Percentiles rank a stretch among this genome's conserved stretches.
phyloP scores from a whole-genome alignment of 1,140 invertebrate genomes.

The Drosophila ogumai region DNA sequence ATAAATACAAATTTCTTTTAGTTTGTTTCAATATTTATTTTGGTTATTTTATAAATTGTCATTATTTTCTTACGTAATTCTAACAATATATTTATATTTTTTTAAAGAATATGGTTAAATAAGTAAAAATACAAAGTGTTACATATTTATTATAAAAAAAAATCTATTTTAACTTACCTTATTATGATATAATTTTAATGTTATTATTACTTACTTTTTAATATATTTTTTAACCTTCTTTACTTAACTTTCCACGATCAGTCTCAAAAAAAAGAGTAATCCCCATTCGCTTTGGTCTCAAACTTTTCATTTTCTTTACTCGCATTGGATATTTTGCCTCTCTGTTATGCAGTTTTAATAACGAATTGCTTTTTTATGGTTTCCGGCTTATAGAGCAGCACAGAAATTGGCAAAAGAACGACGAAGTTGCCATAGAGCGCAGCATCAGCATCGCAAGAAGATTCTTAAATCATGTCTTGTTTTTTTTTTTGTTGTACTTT shows the following conservation, averaged over 20 bases:
- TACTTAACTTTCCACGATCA: neutral
- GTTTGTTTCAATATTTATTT: neutral
- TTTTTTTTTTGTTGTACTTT: neutral
- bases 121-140: too few species aligned
- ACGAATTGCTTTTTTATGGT: slow-evolving; percentile 82
- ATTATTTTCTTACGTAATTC: too few species aligned
- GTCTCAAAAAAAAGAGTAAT: slow-evolving; percentile 1
- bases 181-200: neutral
- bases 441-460: slow-evolving; percentile 27
- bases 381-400: slow-evolving; percentile 74
- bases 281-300: slow-evolving; percentile 1
- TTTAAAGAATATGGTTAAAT: too few species aligned
- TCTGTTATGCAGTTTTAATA: slow-evolving; percentile 77
- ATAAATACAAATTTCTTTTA: neutral
- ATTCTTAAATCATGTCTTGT: slow-evolving; percentile 75
- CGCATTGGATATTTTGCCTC: slow-evolving; percentile 34
- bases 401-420: slow-evolving; percentile 72
- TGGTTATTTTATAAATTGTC: too few species aligned
- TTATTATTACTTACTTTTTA: too few species aligned
- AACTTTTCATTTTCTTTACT: slow-evolving; percentile 26
- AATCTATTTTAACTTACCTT: neutral
- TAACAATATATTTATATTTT: too few species aligned
- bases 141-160: neutral
- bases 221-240: neutral
- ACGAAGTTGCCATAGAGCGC: slow-evolving; percentile 40